A percentile compares a stretch with the other conserved stretches of the same genome.
phyloP scores from a whole-genome alignment of 2,113 vertebrate genomes.

The Prunella fulvescens region DNA sequence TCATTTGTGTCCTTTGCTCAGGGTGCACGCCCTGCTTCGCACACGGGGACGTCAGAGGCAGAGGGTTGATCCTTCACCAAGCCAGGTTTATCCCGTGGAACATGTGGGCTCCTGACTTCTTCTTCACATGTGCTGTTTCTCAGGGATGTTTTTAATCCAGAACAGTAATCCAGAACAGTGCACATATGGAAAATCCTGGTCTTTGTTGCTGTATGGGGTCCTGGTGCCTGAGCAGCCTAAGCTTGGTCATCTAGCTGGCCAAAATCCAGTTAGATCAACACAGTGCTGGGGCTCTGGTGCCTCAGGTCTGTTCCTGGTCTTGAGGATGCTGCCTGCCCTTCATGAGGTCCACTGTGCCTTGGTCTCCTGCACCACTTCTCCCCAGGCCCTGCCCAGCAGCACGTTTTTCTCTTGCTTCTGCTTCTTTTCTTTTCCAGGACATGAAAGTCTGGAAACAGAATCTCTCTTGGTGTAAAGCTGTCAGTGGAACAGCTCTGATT shows the following conservation, averaged over 20 bases:
- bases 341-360: neutral
- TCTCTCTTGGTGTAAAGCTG: neutral
- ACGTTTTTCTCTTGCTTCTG: neutral
- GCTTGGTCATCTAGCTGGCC: neutral
- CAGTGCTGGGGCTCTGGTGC: neutral
- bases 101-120: neutral
- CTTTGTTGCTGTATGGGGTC: neutral
- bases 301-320: neutral
- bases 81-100: neutral
- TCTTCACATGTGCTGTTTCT: neutral
- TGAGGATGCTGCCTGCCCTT: neutral
- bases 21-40: neutral
- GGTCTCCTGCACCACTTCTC: neutral
- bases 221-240: neutral
- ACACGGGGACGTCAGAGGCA: neutral
- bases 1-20: slow-evolving; percentile 30
- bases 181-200: neutral
- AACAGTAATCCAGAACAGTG: neutral
- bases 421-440: neutral
- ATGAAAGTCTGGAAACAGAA: neutral
- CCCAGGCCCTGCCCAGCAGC: neutral
- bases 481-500: slow-evolving; percentile 14
- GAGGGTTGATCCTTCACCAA: neutral
- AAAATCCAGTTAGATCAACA: neutral
- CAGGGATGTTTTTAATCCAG: neutral